Base-by-base conservation (phyloP, 2,113 vertebrate genomes). In the Burhinus oedicnemus region DNA sequence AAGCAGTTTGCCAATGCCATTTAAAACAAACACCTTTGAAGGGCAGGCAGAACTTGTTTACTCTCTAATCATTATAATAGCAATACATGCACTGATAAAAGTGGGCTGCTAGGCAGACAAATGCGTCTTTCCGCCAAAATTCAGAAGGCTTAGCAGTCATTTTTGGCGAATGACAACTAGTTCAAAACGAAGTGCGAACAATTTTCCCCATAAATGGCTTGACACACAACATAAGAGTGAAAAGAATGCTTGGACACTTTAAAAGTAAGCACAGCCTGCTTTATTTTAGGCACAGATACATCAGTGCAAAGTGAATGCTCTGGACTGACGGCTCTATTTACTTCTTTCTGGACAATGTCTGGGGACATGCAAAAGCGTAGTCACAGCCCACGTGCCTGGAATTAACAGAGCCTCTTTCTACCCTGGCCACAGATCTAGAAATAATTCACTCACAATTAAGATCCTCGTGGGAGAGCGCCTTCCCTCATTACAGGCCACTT, bases 201-300 rank as follows among this genome's bases (percentile, higher is more conserved):
- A 6, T 42, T 87, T 92, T 94, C 72, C 79, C 89, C 91, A 76
- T 96, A 97, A 94, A 97, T 85, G 80, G 74, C 60, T 92, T 55
- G 36, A 89, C 61, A 88, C 14, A 54, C 54, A 68, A 80, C 19
- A 1, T 8, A 80, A 42, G 80, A 78, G 81, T 79, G 44, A 93
- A 84, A 95, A 82, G 81, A 89, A 89, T 60, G 52, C 75, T 32
- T 54, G 90, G 30, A 76, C 66, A 49, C 44, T 79, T 94, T 11
- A 70, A 45, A 91, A 92, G 75, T 19, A 81, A 92, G 89, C 66
- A 81, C 8, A 47, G 76, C 3, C 62, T 72, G n/a, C 71, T 96
- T 95, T 96, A 97, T 96, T 97, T 97, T 87, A 92, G 72, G 87
- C 80, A 84, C 26, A 70, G 72, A 87, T 72, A 74, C 22, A 92